Evolutionary conservation across 2,888 invertebrate genomes (phyloP).

Genomic region (Mythimna lalbum): DNA sequence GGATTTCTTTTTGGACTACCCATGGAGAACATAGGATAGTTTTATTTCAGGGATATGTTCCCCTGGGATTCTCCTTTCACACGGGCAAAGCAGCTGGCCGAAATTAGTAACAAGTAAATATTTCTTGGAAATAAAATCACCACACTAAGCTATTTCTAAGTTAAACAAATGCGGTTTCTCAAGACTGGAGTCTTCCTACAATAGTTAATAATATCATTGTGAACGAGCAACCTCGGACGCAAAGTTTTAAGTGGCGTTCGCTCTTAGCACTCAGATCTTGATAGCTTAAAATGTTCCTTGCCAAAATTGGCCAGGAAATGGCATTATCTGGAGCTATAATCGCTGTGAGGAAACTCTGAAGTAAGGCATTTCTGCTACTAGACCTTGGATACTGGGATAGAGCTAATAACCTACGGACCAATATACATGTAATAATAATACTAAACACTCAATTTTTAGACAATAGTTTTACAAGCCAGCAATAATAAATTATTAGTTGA

Average conservation of each 20-base stretch:
- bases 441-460: neutral
- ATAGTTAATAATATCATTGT: constrained; percentile 54
- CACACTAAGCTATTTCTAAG: constrained; percentile 35
- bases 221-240: constrained; percentile 42
- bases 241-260: constrained; percentile 55
- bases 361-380: constrained; percentile 1
- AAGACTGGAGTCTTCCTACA: constrained; percentile 42
- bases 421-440: no score
- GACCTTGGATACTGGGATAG: neutral
- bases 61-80: no score
- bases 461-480: neutral
- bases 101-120: neutral
- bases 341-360: constrained; percentile 15
- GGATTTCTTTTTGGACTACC: no score
- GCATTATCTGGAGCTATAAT: constrained; percentile 40
- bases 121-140: constrained; percentile 2
- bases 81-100: no score
- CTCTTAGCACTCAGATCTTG: constrained; percentile 53
- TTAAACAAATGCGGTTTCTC: constrained; percentile 32
- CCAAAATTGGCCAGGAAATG: constrained; percentile 44
- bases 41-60: no score
- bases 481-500: no score
- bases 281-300: constrained; percentile 49
- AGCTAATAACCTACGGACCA: neutral
- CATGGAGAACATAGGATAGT: no score